phyloP scores from a whole-genome alignment of 2,888 invertebrate genomes.

The Bruchidius siliquastri region DNA sequence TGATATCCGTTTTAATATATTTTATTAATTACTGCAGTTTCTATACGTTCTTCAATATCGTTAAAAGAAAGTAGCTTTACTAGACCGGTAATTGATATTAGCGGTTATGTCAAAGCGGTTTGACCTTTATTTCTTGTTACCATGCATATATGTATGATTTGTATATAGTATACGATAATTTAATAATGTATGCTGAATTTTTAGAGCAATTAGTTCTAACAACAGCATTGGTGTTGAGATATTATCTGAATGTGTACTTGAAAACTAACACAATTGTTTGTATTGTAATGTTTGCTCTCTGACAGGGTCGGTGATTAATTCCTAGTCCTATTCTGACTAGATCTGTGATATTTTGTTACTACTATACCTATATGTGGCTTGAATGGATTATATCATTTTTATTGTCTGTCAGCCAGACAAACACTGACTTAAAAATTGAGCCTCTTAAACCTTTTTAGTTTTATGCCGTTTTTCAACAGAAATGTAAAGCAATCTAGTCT shows the following conservation, averaged over 20 bases:
- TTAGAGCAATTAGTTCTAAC: not conserved
- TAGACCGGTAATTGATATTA: not conserved
- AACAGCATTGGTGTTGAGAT: not conserved
- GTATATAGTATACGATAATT: not conserved
- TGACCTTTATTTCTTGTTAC: not conserved
- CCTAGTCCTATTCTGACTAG: too few species aligned
- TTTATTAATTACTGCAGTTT: not conserved
- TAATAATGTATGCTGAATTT: not conserved
- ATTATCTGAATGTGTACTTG: not conserved
- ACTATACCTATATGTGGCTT: too few species aligned
- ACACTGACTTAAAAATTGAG: too few species aligned
- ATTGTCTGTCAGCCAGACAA: too few species aligned
- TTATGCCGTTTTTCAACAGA: too few species aligned
- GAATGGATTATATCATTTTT: too few species aligned
- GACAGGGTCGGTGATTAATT: not conserved
- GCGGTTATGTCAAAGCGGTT: not conserved
- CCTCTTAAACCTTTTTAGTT: too few species aligned
- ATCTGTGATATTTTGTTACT: too few species aligned
- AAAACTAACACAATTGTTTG: not conserved
- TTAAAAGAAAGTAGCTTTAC: not conserved
- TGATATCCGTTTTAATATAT: not conserved
- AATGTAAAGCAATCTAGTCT: too few species aligned
- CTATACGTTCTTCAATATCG: not conserved
- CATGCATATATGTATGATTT: not conserved
- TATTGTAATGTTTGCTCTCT: not conserved